phyloP scores from a whole-genome alignment of 1,140 invertebrate genomes.

The Lepidotrigona ventralis region DNA sequence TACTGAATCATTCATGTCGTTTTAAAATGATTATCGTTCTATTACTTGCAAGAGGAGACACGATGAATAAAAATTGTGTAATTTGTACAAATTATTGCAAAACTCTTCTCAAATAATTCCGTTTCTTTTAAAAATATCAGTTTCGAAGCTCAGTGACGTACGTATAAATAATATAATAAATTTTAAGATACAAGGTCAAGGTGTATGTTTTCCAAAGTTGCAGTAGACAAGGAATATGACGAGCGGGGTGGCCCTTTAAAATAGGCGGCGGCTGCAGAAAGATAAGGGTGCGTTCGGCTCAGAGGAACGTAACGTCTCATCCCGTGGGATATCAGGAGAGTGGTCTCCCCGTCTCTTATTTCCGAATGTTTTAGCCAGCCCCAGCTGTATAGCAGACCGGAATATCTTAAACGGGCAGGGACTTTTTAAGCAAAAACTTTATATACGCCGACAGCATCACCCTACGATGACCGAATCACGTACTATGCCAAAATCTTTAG shows the following conservation, averaged over 20 bases:
- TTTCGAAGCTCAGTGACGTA: neutral
- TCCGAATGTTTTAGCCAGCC: slow-evolving; percentile 68
- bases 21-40: neutral
- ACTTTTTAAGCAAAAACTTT: slow-evolving; percentile 74
- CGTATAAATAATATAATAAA: neutral
- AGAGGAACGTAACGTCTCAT: slow-evolving; percentile 68
- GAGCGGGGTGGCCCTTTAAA: slow-evolving; percentile 17
- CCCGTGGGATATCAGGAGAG: slow-evolving; percentile 75
- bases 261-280: slow-evolving; percentile 57
- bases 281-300: slow-evolving; percentile 71
- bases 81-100: neutral
- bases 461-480: slow-evolving; percentile 38
- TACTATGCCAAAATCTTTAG: slow-evolving; percentile 40
- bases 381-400: slow-evolving; percentile 67
- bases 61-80: neutral
- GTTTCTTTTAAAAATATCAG: neutral
- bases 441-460: slow-evolving; percentile 49
- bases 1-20: neutral
- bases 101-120: neutral
- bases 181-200: neutral
- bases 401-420: slow-evolving; percentile 76
- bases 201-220: neutral
- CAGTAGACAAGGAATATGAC: slow-evolving; percentile 49
- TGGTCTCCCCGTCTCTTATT: slow-evolving; percentile 65
- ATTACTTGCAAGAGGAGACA: neutral